These are phyloP conservation scores for Gadus macrocephalus DNA, from an alignment of 2,113 vertebrate genomes.

Conservation along the genomic window DNA sequence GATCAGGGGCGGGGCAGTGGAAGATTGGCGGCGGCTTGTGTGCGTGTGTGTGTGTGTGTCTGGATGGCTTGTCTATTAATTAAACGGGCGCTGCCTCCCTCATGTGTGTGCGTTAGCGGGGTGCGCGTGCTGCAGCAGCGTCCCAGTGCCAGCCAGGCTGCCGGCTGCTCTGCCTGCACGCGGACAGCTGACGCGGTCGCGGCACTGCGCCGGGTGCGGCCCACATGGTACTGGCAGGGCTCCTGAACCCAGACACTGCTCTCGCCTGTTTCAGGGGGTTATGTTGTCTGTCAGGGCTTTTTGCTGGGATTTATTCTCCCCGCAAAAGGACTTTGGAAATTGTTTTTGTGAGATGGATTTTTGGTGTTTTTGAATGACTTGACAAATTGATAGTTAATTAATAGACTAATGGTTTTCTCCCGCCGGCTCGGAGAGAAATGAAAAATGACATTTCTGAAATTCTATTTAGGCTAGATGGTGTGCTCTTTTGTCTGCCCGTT, in stretches of 20 bases:
- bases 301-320: conserved; percentile 23
- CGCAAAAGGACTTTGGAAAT: conserved; percentile 27
- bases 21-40: too few species aligned
- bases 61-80: conserved; percentile 48
- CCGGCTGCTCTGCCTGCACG: conserved; percentile 27
- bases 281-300: conserved; percentile 41
- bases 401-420: conserved; percentile 42
- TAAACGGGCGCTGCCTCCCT: conserved; percentile 48
- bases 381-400: conserved; percentile 52
- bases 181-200: too few species aligned
- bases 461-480: conserved; percentile 55
- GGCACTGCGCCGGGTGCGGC: too few species aligned
- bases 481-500: conserved; percentile 45
- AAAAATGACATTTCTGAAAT: conserved; percentile 48
- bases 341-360: conserved; percentile 23
- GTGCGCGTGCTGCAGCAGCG: conserved; percentile 33
- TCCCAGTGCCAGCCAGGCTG: conserved; percentile 49
- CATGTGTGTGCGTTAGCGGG: conserved; percentile 49
- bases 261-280: too few species aligned
- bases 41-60: conserved; percentile 24
- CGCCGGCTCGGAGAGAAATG: conserved; percentile 42
- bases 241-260: too few species aligned
- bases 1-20: background rate
- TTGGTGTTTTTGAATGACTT: conserved; percentile 46
- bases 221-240: too few species aligned